Percentiles rank a stretch among this genome's conserved stretches.
phyloP scores from a whole-genome alignment of 2,113 vertebrate species.

The Solea solea region DNA sequence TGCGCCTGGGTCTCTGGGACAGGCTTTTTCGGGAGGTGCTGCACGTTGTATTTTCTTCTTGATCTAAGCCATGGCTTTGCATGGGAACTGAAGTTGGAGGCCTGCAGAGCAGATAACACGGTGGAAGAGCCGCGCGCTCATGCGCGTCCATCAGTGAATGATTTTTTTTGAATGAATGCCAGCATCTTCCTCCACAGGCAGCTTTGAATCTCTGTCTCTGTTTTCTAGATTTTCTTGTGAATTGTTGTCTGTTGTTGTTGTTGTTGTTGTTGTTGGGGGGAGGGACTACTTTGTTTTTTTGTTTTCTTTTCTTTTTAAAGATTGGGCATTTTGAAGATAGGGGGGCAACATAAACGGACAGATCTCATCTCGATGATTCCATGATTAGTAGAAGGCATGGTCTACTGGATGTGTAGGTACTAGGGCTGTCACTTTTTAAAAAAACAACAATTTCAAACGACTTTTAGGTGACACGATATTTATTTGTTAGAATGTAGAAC shows the following conservation, averaged over 20 bases:
- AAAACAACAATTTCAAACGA: no score
- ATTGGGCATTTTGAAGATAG: constrained; percentile 29
- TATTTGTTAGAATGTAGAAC: no score
- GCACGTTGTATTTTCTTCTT: constrained; percentile 73
- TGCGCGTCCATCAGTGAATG: constrained; percentile 55
- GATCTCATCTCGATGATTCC: constrained; percentile 12
- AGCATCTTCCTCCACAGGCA: constrained; percentile 78
- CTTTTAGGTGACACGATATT: no score
- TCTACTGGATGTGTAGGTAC: not conserved
- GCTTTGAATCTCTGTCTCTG: constrained; percentile 74
- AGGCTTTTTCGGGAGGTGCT: constrained; percentile 60
- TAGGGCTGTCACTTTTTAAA: no score
- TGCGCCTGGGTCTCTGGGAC: constrained; percentile 58
- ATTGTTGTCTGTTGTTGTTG: constrained; percentile 31
- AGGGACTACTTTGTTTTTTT: not conserved
- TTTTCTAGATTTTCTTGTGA: constrained; percentile 65
- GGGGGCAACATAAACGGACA: constrained; percentile 34
- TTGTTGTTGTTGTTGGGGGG: constrained; percentile 15
- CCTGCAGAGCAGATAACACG: constrained; percentile 57
- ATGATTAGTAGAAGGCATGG: constrained; percentile 17
- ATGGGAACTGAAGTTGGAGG: constrained; percentile 76
- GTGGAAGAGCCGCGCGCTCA: constrained; percentile 28
- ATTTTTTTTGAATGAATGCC: constrained; percentile 73
- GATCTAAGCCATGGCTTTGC: constrained; percentile 79
- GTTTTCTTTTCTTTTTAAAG: constrained; percentile 17